Evolutionary conservation across 2,888 invertebrate genomes (phyloP).

Genomic region (Hymenopus coronatus): DNA sequence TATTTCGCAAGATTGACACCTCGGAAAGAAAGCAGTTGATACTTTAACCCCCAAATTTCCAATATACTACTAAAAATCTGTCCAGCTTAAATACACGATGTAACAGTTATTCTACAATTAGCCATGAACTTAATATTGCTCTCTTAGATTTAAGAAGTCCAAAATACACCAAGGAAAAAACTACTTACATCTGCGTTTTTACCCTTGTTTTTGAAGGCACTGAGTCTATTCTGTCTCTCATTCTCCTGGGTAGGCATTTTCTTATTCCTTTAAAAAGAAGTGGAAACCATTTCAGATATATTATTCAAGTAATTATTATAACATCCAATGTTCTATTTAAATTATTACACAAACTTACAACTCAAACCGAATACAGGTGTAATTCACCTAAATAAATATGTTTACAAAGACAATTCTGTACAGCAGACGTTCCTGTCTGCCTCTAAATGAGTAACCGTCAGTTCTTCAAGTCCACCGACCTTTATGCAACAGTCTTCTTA

Average conservation of each 20-base stretch:
- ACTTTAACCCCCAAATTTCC: too few species aligned
- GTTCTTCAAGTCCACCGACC: background rate
- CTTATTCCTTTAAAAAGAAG: background rate
- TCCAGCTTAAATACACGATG: too few species aligned
- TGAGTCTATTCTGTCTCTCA: constrained; percentile 56
- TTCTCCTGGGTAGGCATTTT: constrained; percentile 60
- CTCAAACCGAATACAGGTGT: background rate
- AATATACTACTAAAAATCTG: too few species aligned
- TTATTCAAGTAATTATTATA: background rate
- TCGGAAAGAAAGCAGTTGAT: too few species aligned
- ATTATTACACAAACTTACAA: background rate
- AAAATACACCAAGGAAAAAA: background rate
- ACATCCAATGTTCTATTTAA: background rate
- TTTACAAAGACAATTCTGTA: background rate
- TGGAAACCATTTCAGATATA: background rate
- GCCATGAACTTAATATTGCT: too few species aligned
- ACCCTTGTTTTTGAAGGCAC: constrained; percentile 75
- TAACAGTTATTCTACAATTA: too few species aligned
- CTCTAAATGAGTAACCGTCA: background rate
- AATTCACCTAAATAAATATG: background rate
- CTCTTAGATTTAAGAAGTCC: too few species aligned
- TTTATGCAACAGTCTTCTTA: background rate
- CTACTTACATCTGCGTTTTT: constrained; percentile 68
- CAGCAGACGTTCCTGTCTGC: too few species aligned
- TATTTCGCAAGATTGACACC: too few species aligned